phyloP scores from a whole-genome alignment of 2,113 vertebrate species.

The Heterocephalus glaber region DNA sequence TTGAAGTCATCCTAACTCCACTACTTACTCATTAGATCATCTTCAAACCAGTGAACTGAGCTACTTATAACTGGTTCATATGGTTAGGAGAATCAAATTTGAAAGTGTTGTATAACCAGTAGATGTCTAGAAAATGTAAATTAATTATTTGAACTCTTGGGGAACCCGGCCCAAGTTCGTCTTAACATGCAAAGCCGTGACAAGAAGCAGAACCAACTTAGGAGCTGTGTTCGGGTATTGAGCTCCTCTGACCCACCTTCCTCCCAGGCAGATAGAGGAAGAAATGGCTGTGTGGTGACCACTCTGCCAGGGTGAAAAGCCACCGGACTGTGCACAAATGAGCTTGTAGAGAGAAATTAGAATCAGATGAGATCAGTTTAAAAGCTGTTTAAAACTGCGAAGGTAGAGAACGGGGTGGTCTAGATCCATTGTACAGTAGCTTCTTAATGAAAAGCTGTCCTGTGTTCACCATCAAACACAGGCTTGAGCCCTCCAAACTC shows the following conservation, averaged over 20 bases:
- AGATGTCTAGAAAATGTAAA: slow-evolving; percentile 12
- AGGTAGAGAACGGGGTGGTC: not conserved
- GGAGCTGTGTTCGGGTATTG: not conserved
- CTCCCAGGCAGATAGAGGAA: not conserved
- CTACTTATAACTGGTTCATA: not conserved
- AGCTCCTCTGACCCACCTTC: not conserved
- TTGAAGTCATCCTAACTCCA: not conserved
- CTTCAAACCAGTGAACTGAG: not conserved
- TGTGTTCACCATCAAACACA: not conserved
- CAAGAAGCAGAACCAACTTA: not conserved
- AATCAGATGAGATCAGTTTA: not conserved
- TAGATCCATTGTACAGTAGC: not conserved
- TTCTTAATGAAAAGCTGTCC: not conserved
- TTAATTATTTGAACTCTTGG: not conserved
- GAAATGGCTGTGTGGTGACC: not conserved
- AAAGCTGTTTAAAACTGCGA: not conserved
- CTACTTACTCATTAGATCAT: not conserved
- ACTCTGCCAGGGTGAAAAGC: not conserved
- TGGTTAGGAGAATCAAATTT: not conserved
- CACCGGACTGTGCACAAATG: not conserved
- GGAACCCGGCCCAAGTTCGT: not conserved
- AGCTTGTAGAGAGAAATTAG: not conserved
- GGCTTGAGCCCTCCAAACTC: not conserved
- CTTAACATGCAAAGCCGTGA: not conserved
- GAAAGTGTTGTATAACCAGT: not conserved